Evolutionary conservation across 2,113 vertebrate genomes (phyloP), one percentile per base, ranked within the genome.

Genomic region (Lagenorhynchus albirostris): DNA sequence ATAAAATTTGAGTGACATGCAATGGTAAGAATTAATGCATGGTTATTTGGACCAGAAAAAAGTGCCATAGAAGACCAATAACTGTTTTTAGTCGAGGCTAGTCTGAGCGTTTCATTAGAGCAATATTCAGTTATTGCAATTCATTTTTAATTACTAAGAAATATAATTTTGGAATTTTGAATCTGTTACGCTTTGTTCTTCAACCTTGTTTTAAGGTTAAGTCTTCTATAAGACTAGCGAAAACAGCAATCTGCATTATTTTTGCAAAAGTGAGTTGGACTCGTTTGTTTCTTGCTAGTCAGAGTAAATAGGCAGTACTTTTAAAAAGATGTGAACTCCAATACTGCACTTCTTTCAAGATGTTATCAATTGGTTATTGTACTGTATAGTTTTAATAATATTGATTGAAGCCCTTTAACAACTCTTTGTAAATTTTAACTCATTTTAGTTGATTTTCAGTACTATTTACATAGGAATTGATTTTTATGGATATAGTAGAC

Each of bases 21-120:
- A 98, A 89, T 98, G 97, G 65, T 98, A 98, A 96, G 91, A 97
- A 98, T 97, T 98, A 98, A 98, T 98, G 98, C 93, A 94, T 95
- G 88, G 98, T 98, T 99, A 98, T 98, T 98, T 98, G 98, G 98
- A 98, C 98, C 98, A 99, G 98, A 98, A 98, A 99, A 98, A 99
- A 99, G 99, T 99, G 99, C 99, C 99, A 99, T 99, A 99, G 99
- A 98, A 99, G 98, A 99, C 99, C 99, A 99, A 98, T 99, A 99
- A 99, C 99, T 99, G 99, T 99, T 99, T 96, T 98, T 98, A 98
- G 94, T 97, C 62, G 95, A 98, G 98, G 98, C 97, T 98, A 98
- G 95, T 97, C 82, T 98, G 97, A 98, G 98, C 96, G 94, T 97
- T 47, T 98, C 97, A 97, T 98, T 98, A 97, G 91, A 98, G 98